These are phyloP conservation scores for Masnerella sp. DNA, from an alignment of 2,888 invertebrate genomes.

Conservation along the genomic window DNA sequence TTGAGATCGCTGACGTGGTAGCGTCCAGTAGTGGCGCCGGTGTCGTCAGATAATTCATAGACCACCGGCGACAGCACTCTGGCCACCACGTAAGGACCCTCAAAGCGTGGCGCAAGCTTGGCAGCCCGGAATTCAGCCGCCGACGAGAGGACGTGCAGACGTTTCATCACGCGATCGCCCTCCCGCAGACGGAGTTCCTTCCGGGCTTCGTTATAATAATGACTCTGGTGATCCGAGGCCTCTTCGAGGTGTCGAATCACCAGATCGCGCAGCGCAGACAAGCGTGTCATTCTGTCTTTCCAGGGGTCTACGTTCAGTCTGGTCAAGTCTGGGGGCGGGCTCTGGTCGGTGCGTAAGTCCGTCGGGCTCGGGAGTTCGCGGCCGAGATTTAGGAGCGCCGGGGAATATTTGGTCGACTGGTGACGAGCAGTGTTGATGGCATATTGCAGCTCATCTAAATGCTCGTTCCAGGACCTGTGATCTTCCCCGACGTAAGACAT, in stretches of 20 bases:
- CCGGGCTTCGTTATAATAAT: constrained; percentile 27
- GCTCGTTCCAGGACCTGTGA: constrained; percentile 43
- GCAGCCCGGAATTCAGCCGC: constrained; percentile 7
- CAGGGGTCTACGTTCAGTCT: too few relatives aligned
- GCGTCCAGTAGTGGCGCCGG: not conserved
- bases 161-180: constrained; percentile 24
- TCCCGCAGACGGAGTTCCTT: constrained; percentile 1
- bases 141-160: constrained; percentile 10
- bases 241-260: constrained; percentile 3
- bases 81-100: not conserved
- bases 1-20: not conserved
- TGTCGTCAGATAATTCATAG: not conserved
- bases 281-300: constrained; percentile 4
- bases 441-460: constrained; percentile 39
- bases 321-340: too few relatives aligned
- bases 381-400: constrained; percentile 33
- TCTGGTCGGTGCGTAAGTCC: too few relatives aligned
- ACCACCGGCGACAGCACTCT: constrained; percentile 7
- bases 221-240: constrained; percentile 5
- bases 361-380: constrained; percentile 11
- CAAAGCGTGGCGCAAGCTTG: constrained; percentile 1
- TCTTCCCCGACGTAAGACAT: constrained; percentile 9
- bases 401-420: constrained; percentile 20
- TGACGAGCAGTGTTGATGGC: constrained; percentile 43
- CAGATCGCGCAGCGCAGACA: constrained; percentile 8